Evolutionary conservation across 2,113 vertebrate genomes (phyloP), one percentile per base, ranked within the genome.

Genomic region (Saguinus midas): DNA sequence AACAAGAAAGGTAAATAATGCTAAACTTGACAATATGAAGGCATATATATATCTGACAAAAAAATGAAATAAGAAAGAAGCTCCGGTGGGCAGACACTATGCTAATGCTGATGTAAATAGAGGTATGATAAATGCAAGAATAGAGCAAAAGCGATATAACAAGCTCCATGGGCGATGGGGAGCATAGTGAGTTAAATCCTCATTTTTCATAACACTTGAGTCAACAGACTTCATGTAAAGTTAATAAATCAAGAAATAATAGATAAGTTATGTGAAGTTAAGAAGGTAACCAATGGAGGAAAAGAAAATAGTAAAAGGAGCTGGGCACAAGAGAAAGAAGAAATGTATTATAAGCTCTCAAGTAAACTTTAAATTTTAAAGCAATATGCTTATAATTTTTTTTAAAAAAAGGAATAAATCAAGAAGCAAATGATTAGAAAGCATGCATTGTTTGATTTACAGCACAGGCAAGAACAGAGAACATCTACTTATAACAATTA

Each of bases 181-280:
- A 94, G 23, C 48, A 83, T 86, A 89, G 57, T 85, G 64, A 96
- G 48, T 81, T 93, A 90, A 95, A 92, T 37, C 4, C 40, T 90
- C 50, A 81, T 90, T 25, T 85, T 96, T 88, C 40, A 78, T 70
- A 90, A 87, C 18, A 87, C 52, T 45, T 40, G 52, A 81, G 55
- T 90, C 43, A 64, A 90, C 50, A 88, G 75, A 57, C 81, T 73
- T 90, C 45, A 52, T 64, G 81, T 81, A 48, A 95, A 94, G n/a
- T 87, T 82, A 90, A 70, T 91, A 96, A 95, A 81, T 92, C 85
- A 94, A 95, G 66, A 90, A 97, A 88, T 61, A 85, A 85, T 89
- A 80, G 32, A 27, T 61, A 45, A 40, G 25, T 45, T 96, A 23
- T 86, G 27, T 79, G 81, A 96, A 96, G 45, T 43, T 90, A 94